Base-by-base conservation (phyloP, 2,888 invertebrate species). In the Bruchidius siliquastri region DNA sequence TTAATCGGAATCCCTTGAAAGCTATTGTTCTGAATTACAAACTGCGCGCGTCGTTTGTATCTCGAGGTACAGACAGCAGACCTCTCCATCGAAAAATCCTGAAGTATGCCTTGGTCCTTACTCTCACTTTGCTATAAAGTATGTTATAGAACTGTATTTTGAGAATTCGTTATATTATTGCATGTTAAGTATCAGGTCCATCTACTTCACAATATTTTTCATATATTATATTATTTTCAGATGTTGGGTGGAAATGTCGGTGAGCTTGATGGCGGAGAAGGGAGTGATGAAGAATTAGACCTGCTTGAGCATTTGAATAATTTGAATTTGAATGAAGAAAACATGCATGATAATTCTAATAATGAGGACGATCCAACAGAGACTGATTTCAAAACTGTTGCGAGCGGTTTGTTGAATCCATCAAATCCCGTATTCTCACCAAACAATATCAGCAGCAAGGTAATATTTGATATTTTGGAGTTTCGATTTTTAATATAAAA, bases 391-490 rank as follows among this genome's bases (percentile, higher is more conserved):
- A 83, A 87, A 0, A 90, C 90, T 79, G 91, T 92, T 0, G 88
- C 91, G 6, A 88, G 90, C 21, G 90, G 91, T 22, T 88, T 93
- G 26, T 85, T 94, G 30, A 90, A 90, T 0, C 88, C 90, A 0
- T 88, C 88, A 68, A 93, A 95, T 88, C 94, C 95, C 0, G 90
- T 95, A 8, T 95, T 94, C 85, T 82, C 90, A 26, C 81, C 88
- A 0, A 80, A 87, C 2, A 87, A 20, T 21, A 72, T 74, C n/a
- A 94, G 94, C 77, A 91, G 92, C n/a, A 95, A 93, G 82, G 88
- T 88, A 80, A 79, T 83, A 83, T 30, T 71, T 6, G 30, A 3
- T 30, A 8, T n/a, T n/a, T n/a, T n/a, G n/a, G n/a, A n/a, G n/a
- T n/a, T n/a, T n/a, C n/a, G n/a, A n/a, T n/a, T n/a, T n/a, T n/a